Evolutionary conservation across 2,113 vertebrate species (phyloP).

Genomic region (Rhombomys opimus): DNA sequence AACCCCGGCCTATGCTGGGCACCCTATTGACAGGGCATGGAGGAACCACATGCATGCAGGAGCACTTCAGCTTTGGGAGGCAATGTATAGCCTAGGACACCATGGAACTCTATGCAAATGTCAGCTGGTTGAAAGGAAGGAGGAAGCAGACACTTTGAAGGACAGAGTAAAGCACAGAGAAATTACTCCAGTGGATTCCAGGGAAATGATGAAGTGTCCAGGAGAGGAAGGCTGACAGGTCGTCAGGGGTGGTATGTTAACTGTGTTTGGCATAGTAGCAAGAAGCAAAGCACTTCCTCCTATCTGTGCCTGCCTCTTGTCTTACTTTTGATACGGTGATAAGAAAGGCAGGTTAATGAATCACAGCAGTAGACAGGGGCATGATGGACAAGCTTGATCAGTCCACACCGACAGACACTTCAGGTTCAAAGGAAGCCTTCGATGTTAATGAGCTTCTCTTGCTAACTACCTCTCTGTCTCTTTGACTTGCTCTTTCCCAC

Average conservation of each 20-base stretch:
- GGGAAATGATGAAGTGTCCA: constrained; percentile 74
- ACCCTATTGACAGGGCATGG: neutral
- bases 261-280: constrained; percentile 65
- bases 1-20: neutral
- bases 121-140: neutral
- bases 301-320: constrained; percentile 71
- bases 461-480: neutral
- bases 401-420: constrained; percentile 15
- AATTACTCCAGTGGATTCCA: constrained; percentile 66
- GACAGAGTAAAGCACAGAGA: constrained; percentile 2
- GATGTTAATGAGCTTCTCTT: neutral
- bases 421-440: constrained; percentile 55
- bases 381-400: constrained; percentile 30
- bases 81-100: neutral
- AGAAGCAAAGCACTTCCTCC: constrained; percentile 72
- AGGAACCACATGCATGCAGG: neutral
- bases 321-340: constrained; percentile 70
- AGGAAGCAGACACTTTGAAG: neutral
- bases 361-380: neutral
- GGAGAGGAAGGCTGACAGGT: constrained; percentile 66
- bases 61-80: neutral
- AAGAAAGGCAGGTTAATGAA: constrained; percentile 25
- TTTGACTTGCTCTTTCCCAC: neutral
- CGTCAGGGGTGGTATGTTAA: constrained; percentile 72
- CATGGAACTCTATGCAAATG: neutral